These are phyloP conservation scores for Diloba caeruleocephala DNA, from an alignment of 2,888 invertebrate species.

Conservation along the genomic window DNA sequence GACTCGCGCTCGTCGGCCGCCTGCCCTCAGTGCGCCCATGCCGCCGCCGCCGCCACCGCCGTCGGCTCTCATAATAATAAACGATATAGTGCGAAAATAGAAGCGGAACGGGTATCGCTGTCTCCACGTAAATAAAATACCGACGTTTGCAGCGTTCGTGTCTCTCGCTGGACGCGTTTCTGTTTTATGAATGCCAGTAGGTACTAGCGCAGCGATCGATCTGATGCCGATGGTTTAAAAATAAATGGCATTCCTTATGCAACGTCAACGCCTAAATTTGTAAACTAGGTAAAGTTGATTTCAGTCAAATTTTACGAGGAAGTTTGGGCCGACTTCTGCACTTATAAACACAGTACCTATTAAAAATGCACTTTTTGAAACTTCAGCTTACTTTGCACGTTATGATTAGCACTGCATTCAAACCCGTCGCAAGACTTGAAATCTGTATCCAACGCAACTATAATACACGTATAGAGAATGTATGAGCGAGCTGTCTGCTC, in stretches of 20 bases:
- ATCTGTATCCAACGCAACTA: slow-evolving; percentile 26
- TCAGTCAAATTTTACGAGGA: slow-evolving; percentile 39
- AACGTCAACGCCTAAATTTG: slow-evolving; percentile 59
- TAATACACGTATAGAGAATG: slow-evolving; percentile 18
- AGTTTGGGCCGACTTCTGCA: slow-evolving; percentile 12
- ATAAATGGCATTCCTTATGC: slow-evolving; percentile 67
- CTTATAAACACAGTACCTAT: slow-evolving; percentile 34
- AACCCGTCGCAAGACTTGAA: slow-evolving; percentile 11
- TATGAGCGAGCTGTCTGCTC: slow-evolving; percentile 68
- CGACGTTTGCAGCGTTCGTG: slow-evolving; percentile 74
- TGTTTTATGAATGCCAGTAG: slow-evolving; percentile 74
- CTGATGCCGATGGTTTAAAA: slow-evolving; percentile 73
- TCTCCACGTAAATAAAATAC: slow-evolving; percentile 85
- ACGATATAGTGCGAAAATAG: slow-evolving; percentile 87
- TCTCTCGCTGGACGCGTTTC: slow-evolving; percentile 74
- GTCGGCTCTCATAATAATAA: slow-evolving; percentile 77
- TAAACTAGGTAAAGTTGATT: slow-evolving; percentile 61
- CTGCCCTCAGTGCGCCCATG: slow-evolving; percentile 69
- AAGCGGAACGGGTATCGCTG: slow-evolving; percentile 77
- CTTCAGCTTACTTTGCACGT: slow-evolving; percentile 27
- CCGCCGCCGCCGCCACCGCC: slow-evolving; percentile 67
- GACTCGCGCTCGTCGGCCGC: slow-evolving; percentile 58
- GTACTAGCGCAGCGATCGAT: slow-evolving; percentile 71
- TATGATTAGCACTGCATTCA: slow-evolving; percentile 6
- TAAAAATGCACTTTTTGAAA: slow-evolving; percentile 36